Percentiles rank a stretch among this genome's conserved stretches.
These are phyloP conservation scores for Hydropsyche betteni DNA, from an alignment of 2,888 invertebrate genomes.

Conservation along the genomic window DNA sequence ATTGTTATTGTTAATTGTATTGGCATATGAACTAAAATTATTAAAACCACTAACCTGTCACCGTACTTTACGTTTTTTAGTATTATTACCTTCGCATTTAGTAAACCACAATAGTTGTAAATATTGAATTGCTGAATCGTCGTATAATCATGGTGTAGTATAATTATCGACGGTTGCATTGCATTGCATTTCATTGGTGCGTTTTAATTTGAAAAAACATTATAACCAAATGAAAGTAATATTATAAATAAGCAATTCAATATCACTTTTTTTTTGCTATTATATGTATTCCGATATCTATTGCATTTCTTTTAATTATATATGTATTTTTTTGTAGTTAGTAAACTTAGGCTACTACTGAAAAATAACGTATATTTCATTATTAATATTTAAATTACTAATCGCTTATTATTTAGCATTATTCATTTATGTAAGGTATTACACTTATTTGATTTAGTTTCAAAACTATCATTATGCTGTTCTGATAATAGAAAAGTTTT, in stretches of 20 bases:
- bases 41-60: not conserved
- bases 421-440: not conserved
- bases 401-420: conserved; percentile 37
- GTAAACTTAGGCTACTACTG: conserved; percentile 20
- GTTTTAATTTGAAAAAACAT: not conserved
- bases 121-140: conserved; percentile 6
- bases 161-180: too few species aligned
- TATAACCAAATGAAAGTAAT: conserved; percentile 4
- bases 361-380: conserved; percentile 47
- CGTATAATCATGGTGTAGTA: too few species aligned
- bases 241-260: conserved; percentile 20
- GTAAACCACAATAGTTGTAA: not conserved
- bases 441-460: not conserved
- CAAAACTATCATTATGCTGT: conserved; percentile 33
- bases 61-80: not conserved
- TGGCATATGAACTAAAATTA: not conserved
- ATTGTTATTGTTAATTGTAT: not conserved
- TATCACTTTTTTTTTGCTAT: not conserved
- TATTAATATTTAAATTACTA: conserved; percentile 44
- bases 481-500: conserved; percentile 42
- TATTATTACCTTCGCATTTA: conserved; percentile 5
- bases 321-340: conserved; percentile 17
- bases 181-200: too few species aligned
- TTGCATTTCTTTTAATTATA: conserved; percentile 4
- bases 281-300: conserved; percentile 12